Evolutionary conservation across 1,140 invertebrate species (phyloP).

Genomic region (Polypedilum pembai): DNA sequence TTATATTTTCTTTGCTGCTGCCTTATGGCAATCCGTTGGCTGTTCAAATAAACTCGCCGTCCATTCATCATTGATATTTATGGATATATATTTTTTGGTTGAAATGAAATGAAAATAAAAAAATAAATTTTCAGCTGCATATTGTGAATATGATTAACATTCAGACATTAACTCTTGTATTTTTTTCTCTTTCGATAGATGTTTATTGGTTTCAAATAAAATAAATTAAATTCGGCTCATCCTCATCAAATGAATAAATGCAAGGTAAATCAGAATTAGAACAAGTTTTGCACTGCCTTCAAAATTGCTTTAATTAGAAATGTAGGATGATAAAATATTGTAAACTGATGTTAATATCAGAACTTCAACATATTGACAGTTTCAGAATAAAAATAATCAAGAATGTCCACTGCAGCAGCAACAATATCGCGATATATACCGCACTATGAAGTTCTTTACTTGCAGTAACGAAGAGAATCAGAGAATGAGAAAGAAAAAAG

Average conservation of each 20-base stretch:
- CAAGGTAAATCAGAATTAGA: too few species aligned
- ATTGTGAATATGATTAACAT: conserved; percentile 26
- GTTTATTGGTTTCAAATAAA: neutral
- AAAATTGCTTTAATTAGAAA: too few species aligned
- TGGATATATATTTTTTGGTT: neutral
- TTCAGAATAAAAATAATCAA: too few species aligned
- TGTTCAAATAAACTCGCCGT: conserved; percentile 21
- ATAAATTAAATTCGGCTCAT: neutral
- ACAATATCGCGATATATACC: neutral
- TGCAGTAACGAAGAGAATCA: neutral
- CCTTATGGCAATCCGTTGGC: neutral
- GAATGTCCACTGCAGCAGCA: too few species aligned
- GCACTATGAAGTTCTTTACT: neutral
- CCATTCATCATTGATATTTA: conserved; percentile 28
- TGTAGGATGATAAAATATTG: too few species aligned
- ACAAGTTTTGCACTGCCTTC: too few species aligned
- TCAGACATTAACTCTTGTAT: too few species aligned
- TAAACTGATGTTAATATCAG: too few species aligned
- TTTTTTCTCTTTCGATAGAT: neutral
- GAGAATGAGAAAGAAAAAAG: neutral
- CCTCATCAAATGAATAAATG: too few species aligned
- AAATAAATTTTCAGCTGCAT: neutral
- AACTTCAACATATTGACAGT: too few species aligned
- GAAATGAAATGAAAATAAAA: neutral
- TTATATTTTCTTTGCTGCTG: neutral